Base-by-base conservation (phyloP, 2,113 vertebrate genomes). In the Poeciliopsis occidentalis region DNA sequence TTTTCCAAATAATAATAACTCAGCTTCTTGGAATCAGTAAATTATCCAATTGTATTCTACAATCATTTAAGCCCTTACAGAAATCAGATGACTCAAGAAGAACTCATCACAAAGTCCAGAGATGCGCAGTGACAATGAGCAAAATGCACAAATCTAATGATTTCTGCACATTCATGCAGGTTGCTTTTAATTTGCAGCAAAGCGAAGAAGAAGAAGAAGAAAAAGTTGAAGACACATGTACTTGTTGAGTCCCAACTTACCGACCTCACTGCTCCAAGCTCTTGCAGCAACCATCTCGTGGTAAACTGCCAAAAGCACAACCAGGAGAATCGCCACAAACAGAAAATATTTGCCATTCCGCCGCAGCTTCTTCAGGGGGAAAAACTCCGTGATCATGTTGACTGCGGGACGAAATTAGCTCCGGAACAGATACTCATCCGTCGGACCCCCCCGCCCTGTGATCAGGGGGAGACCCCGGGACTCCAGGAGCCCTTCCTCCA, bases 341-440 rank as follows among this genome's bases (percentile, higher is more conserved):
- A 94, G 39, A 3, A 94, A 15, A 62, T 70, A 81, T 71, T 64
- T 92, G 11, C 72, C 63, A 17, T 89, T 90, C 13, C 91, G 90
- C 63, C 90, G 81, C 71, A 94, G 80, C 72, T 92, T 95, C 77
- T 92, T 94, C 62, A 90, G 1, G 3, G 93, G 92, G 24, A 94
- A 87, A 65, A 92, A 87, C 19, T 64, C 64, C 10, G 68, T 27
- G 31, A 90, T 73, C 91, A 92, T 93, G 73, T 61, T 81, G 62
- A 3, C n/a, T 75, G 37, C 47, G 7, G 27, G 41, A 24, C 8
- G 24, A 74, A 65, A 69, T 30, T 73, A 61, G 8, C 26, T 31
- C 12, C 29, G 19, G 37, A 61, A 24, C 30, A 64, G 64, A 27
- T 37, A 22, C 17, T 78, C 73, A 84, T 84, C 60, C 27, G 64